Evolutionary conservation across 2,888 invertebrate species (phyloP).

Genomic region (Epistrophe eligans): DNA sequence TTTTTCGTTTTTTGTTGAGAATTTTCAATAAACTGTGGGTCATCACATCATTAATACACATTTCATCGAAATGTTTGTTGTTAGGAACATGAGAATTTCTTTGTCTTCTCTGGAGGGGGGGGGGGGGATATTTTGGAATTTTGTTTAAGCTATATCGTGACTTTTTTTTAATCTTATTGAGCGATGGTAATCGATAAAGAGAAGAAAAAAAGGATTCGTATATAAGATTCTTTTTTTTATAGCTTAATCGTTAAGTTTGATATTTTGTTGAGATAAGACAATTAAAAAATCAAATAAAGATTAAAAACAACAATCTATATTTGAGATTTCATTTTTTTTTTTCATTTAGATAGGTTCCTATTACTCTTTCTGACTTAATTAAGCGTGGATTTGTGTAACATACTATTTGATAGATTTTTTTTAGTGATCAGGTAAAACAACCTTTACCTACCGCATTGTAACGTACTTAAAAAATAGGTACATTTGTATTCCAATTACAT

Average conservation of each 20-base stretch:
- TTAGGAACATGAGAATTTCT: conserved; percentile 40
- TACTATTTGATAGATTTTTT: too few relatives aligned
- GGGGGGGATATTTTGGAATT: conserved; percentile 2
- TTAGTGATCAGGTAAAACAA: too few relatives aligned
- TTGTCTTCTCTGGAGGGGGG: conserved; percentile 48
- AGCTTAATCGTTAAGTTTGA: conserved; percentile 51
- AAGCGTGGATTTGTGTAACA: too few relatives aligned
- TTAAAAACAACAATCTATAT: conserved; percentile 11
- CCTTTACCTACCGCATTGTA: too few relatives aligned
- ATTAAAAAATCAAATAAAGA: conserved; percentile 1
- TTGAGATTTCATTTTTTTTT: neutral
- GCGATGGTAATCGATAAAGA: conserved; percentile 69
- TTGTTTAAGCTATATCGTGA: conserved; percentile 16
- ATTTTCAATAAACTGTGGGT: conserved; percentile 71
- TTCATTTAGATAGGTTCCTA: neutral
- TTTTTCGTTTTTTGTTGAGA: conserved; percentile 30
- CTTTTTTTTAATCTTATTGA: conserved; percentile 59
- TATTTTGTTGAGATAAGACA: conserved; percentile 33
- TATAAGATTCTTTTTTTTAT: conserved; percentile 37
- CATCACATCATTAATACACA: conserved; percentile 70
- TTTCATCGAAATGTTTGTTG: conserved; percentile 41
- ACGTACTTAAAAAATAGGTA: too few relatives aligned
- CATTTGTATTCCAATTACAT: too few relatives aligned
- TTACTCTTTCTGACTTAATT: too few relatives aligned
- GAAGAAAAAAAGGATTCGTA: conserved; percentile 36